Conservation (phyloP, 1,140 invertebrate genomes). For the Oryzaephilus surinamensis region DNA sequence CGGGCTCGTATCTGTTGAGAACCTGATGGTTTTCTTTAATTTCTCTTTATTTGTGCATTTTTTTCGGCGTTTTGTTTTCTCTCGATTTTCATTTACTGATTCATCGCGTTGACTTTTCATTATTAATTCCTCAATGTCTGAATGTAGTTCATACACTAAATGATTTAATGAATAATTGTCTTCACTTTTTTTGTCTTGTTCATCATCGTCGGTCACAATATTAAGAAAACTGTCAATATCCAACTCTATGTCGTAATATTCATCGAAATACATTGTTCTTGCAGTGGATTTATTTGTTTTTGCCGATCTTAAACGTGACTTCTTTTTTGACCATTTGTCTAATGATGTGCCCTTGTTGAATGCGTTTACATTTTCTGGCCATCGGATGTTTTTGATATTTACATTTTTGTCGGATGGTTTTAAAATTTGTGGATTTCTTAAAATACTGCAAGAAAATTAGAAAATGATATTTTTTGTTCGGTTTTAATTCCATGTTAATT, state of each 20-base stretch:
- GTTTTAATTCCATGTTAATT: no score
- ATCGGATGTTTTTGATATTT: no score
- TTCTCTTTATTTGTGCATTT: constrained; percentile 12
- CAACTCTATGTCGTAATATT: no score
- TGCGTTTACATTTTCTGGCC: no score
- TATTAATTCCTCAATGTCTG: constrained; percentile 4
- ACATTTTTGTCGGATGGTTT: no score
- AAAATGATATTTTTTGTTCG: no score
- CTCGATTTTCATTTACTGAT: constrained; percentile 9
- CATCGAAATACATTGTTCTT: no score
- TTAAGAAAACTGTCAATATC: no score
- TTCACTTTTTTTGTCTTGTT: background rate
- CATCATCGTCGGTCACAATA: constrained; percentile 5
- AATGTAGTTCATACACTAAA: constrained; percentile 5
- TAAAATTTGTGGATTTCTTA: no score
- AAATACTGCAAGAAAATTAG: no score
- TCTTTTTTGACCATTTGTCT: constrained; percentile 14
- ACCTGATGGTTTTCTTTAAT: constrained; percentile 24
- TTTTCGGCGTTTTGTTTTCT: constrained; percentile 8
- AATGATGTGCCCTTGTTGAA: constrained; percentile 13
- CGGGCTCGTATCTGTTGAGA: constrained; percentile 30
- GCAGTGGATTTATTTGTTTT: background rate
- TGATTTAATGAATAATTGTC: background rate
- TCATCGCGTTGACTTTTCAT: constrained; percentile 3
- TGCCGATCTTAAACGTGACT: constrained; percentile 9